These are phyloP conservation scores for Meleagris gallopavo DNA, from an alignment of 2,113 vertebrate species.

Conservation along the genomic window DNA sequence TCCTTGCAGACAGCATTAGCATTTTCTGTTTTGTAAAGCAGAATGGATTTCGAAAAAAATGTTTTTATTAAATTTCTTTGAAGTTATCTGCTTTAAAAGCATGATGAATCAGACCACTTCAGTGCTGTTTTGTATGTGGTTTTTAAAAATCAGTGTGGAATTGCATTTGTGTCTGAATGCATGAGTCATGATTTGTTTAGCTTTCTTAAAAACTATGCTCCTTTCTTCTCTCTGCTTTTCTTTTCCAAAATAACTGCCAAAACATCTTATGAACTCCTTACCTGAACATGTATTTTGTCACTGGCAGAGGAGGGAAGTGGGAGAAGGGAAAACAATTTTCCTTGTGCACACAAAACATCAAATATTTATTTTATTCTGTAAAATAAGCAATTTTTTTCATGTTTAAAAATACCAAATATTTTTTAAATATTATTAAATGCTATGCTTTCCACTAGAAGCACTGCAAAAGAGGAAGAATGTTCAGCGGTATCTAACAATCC, in stretches of 20 bases:
- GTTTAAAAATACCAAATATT: not conserved
- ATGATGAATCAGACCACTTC: not conserved
- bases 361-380: slow-evolving; percentile 19
- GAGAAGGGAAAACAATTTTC: not conserved
- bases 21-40: not conserved
- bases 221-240: not conserved
- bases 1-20: not conserved
- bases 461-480: not conserved
- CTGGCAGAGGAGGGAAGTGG: not conserved
- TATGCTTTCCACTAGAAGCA: not conserved
- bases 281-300: not conserved
- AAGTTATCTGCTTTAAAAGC: not conserved
- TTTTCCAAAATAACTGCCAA: slow-evolving; percentile 9
- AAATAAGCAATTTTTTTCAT: not conserved
- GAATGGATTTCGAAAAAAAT: not conserved
- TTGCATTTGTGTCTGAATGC: not conserved
- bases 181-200: not conserved
- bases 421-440: not conserved
- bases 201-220: not conserved
- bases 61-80: not conserved
- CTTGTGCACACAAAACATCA: not conserved
- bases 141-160: not conserved
- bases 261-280: not conserved
- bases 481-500: not conserved
- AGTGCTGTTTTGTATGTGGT: not conserved